Conservation (phyloP, 2,888 invertebrate genomes). For the Ferrisia virgata region DNA sequence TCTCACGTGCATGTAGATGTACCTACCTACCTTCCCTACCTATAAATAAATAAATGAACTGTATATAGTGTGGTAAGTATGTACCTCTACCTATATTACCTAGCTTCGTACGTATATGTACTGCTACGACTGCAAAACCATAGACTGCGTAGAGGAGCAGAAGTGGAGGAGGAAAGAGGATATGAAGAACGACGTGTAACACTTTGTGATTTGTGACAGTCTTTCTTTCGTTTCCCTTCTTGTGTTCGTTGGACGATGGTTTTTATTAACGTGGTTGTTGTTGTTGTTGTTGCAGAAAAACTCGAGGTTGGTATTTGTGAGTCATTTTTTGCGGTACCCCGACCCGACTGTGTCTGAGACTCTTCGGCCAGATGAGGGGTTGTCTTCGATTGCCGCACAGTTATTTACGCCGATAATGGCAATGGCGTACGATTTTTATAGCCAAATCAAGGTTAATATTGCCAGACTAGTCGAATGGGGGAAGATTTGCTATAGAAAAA, state of each 20-base stretch:
- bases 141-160: background rate
- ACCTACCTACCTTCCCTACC: too few relatives aligned
- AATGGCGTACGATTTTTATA: background rate
- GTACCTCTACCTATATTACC: too few relatives aligned
- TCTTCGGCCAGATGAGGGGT: background rate
- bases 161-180: background rate
- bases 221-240: background rate
- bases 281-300: background rate
- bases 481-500: background rate
- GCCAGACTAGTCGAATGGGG: background rate
- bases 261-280: background rate
- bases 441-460: background rate
- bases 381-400: too few relatives aligned
- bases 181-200: background rate
- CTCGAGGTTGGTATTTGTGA: background rate
- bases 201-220: slow-evolving; percentile 6
- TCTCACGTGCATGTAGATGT: background rate
- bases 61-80: too few relatives aligned
- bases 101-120: too few relatives aligned
- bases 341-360: background rate
- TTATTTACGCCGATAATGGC: too few relatives aligned
- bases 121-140: background rate
- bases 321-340: background rate
- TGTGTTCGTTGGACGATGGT: background rate
- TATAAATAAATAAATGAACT: too few relatives aligned